Evolutionary conservation across 2,113 vertebrate species (phyloP), one percentile per base, ranked within the genome.

Genomic region (Phaethornis superciliosus): DNA sequence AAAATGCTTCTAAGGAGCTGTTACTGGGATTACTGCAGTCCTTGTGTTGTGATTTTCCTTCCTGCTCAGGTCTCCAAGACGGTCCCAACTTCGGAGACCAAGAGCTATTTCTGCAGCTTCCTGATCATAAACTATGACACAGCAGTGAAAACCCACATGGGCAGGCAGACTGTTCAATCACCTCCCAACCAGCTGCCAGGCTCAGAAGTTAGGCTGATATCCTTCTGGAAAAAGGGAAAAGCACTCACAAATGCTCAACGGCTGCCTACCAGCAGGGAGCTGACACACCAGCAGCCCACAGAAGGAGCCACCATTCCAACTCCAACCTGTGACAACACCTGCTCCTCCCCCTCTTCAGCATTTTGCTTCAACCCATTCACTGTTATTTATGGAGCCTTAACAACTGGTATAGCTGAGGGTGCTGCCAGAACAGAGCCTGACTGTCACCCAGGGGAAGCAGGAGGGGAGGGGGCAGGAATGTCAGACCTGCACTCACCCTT

Each of bases 361-460:
- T 63, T 81, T 55, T 3, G 0, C 81, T 82, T 5, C 42, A 71
- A 42, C 26, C 77, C 78, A 27, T 67, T 54, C 72, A 33, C 54
- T 82, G 89, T 79, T 90, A 93, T 89, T 96, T 88, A 44, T 47
- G 89, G 89, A 85, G 79, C 28, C 86, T 22, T 44, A 84, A 94
- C 91, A 95, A 78, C 81, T 95, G 89, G 12, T 70, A 2, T 1
- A 17, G 62, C 70, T 17, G 67, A 37, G 2, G 4, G 26, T n/a
- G 71, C 70, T 91, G 87, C 75, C 63, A 86, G 55, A 93, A 88
- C 81, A 77, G 63, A 81, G 79, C 67, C 71, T 55, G 81, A 16
- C 67, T 94, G 89, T 47, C 81, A 46, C 75, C 63, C 0, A 1
- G 68, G 85, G 59, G 74, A 76, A 72, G 75, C 7, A 2, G 64